A percentile compares a stretch with the other conserved stretches of the same genome.
Conservation (phyloP, 2,888 invertebrate genomes). For the Terebella lapidaria region DNA sequence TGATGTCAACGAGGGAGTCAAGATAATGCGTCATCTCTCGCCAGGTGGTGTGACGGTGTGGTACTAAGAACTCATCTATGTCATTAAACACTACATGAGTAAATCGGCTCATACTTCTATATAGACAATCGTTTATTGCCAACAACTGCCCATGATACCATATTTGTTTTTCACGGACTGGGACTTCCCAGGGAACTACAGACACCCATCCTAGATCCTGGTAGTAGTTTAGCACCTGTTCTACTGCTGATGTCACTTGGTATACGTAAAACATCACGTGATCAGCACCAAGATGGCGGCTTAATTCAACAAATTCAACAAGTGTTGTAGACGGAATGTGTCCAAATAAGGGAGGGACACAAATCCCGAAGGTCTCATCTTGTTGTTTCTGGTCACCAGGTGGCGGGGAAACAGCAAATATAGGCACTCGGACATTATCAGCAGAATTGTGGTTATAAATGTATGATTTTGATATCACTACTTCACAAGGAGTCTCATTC, state of each 20-base stretch:
- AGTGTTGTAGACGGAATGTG: constrained; percentile 34
- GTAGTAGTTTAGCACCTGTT: constrained; percentile 35
- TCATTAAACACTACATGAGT: constrained; percentile 44
- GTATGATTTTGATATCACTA: constrained; percentile 4
- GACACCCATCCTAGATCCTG: constrained; percentile 28
- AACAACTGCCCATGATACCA: constrained; percentile 50
- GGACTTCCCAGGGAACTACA: constrained; percentile 38
- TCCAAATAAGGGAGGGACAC: constrained; percentile 48
- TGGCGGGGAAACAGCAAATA: background rate
- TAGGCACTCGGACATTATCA: background rate
- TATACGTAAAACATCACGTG: constrained; percentile 41
- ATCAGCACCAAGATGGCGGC: constrained; percentile 36
- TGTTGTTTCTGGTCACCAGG: no score
- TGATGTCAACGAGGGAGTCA: background rate
- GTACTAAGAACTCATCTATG: constrained; percentile 48
- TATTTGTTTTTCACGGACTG: constrained; percentile 28
- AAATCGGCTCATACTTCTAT: constrained; percentile 38
- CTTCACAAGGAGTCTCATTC: constrained; percentile 5
- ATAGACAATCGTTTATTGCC: constrained; percentile 48
- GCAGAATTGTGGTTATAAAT: background rate
- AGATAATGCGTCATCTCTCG: background rate
- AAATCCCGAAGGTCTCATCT: constrained; percentile 33
- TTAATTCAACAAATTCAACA: constrained; percentile 47
- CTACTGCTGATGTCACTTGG: constrained; percentile 29
- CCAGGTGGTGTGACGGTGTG: constrained; percentile 15